These are phyloP conservation scores for Tragulus kanchil DNA, from an alignment of 2,113 vertebrate genomes.

Conservation along the genomic window DNA sequence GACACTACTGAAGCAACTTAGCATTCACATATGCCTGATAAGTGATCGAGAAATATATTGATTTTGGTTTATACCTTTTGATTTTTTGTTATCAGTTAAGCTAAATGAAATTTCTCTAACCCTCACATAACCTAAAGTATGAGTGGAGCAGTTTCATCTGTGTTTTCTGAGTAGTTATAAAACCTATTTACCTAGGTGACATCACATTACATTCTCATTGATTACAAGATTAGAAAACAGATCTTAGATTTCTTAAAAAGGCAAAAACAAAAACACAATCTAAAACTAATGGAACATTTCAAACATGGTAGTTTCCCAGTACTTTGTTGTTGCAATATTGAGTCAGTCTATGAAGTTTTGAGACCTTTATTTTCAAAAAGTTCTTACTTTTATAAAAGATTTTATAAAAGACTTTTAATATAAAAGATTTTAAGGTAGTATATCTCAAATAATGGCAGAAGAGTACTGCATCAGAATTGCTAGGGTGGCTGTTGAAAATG, in stretches of 20 bases:
- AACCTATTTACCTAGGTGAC: background rate
- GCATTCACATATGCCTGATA: background rate
- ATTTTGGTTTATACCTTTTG: background rate
- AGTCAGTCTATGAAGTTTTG: background rate
- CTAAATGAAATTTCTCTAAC: slow-evolving; percentile 12
- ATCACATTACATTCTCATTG: background rate
- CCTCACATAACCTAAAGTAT: background rate
- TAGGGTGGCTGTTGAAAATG: background rate
- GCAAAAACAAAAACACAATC: background rate
- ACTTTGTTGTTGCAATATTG: background rate
- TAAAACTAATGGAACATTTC: background rate
- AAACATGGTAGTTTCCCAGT: background rate
- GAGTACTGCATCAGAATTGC: background rate
- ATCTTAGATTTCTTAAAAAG: background rate
- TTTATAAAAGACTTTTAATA: background rate
- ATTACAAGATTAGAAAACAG: background rate
- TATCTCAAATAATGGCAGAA: background rate
- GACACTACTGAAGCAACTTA: too few species aligned
- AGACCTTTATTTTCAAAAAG: background rate
- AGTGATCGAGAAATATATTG: background rate
- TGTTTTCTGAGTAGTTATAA: slow-evolving; percentile 38
- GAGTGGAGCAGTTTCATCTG: background rate
- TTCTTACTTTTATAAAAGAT: background rate
- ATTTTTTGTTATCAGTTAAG: slow-evolving; percentile 29
- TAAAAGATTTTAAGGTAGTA: background rate